Percentiles rank a stretch among this genome's conserved stretches.
phyloP scores from a whole-genome alignment of 2,888 invertebrate genomes.

The Drosophila cognata region DNA sequence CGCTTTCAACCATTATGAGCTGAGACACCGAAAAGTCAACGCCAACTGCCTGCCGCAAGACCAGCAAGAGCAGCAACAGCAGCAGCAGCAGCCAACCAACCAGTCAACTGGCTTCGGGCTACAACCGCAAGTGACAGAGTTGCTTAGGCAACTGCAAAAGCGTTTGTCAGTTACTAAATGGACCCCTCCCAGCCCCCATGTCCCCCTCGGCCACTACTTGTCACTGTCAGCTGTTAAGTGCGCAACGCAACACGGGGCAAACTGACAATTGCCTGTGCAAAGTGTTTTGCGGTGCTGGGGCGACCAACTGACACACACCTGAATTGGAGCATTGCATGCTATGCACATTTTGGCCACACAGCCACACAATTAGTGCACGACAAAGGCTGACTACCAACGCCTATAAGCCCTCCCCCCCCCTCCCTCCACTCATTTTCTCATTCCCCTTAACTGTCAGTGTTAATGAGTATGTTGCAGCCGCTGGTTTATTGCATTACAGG shows the following conservation, averaged over 20 bases:
- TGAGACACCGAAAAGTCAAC: constrained; percentile 11
- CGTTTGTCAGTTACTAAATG: constrained; percentile 62
- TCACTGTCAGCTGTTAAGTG: constrained; percentile 43
- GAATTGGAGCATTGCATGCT: constrained; percentile 76
- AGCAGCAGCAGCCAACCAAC: constrained; percentile 14
- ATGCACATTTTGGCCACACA: constrained; percentile 75
- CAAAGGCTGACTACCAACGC: constrained; percentile 51
- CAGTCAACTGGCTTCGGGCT: constrained; percentile 13
- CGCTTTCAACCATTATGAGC: constrained; percentile 16
- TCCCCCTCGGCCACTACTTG: neutral
- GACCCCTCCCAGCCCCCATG: constrained; percentile 10
- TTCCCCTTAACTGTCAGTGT: constrained; percentile 72
- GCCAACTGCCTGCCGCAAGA: constrained; percentile 18
- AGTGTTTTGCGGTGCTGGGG: constrained; percentile 73
- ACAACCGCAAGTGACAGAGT: constrained; percentile 75
- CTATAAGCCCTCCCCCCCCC: neutral
- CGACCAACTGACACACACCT: constrained; percentile 81
- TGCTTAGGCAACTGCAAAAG: constrained; percentile 64
- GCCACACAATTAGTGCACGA: constrained; percentile 76
- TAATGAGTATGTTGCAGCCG: constrained; percentile 69
- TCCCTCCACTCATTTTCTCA: neutral
- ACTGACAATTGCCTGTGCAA: constrained; percentile 76
- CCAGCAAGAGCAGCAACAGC: neutral
- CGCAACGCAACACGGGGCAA: constrained; percentile 23
- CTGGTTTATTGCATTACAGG: constrained; percentile 80